These are phyloP conservation scores for Folsomia manolachei DNA, from an alignment of 2,888 invertebrate species.

Conservation along the genomic window DNA sequence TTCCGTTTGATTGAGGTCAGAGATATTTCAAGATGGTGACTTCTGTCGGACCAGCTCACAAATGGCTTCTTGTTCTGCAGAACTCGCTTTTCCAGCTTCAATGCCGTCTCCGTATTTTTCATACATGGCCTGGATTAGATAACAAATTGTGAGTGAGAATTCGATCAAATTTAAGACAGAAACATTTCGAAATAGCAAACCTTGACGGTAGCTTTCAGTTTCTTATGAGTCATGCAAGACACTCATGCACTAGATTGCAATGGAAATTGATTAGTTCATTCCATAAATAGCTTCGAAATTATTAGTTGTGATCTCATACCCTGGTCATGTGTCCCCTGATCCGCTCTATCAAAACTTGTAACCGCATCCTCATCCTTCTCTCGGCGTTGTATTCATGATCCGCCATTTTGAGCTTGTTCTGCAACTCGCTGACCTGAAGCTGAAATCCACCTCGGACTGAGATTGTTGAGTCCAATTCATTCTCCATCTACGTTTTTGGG, in stretches of 20 bases:
- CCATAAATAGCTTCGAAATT: too few species aligned
- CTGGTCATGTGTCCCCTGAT: constrained; percentile 79
- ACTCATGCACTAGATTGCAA: constrained; percentile 71
- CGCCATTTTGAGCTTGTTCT: constrained; percentile 71
- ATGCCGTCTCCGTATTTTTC: constrained; percentile 46
- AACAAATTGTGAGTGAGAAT: not conserved
- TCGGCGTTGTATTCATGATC: constrained; percentile 70
- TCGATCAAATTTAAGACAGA: not conserved
- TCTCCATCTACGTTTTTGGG: constrained; percentile 79
- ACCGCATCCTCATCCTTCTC: constrained; percentile 61
- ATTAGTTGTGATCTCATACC: too few species aligned
- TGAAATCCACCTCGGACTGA: constrained; percentile 58
- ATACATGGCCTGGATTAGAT: constrained; percentile 40
- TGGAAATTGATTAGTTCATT: too few species aligned
- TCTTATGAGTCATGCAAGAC: constrained; percentile 72
- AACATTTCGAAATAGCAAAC: constrained; percentile 46
- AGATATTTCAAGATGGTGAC: constrained; percentile 72
- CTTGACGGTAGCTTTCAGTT: constrained; percentile 60
- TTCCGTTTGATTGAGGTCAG: constrained; percentile 60
- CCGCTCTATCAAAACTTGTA: constrained; percentile 57
- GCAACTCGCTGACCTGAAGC: constrained; percentile 70
- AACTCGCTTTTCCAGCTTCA: constrained; percentile 41
- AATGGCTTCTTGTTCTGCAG: constrained; percentile 49
- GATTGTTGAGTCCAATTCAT: constrained; percentile 64
- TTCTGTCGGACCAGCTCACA: constrained; percentile 69